phyloP scores from a whole-genome alignment of 1,140 invertebrate genomes.

The Drosophila nebulosa region DNA sequence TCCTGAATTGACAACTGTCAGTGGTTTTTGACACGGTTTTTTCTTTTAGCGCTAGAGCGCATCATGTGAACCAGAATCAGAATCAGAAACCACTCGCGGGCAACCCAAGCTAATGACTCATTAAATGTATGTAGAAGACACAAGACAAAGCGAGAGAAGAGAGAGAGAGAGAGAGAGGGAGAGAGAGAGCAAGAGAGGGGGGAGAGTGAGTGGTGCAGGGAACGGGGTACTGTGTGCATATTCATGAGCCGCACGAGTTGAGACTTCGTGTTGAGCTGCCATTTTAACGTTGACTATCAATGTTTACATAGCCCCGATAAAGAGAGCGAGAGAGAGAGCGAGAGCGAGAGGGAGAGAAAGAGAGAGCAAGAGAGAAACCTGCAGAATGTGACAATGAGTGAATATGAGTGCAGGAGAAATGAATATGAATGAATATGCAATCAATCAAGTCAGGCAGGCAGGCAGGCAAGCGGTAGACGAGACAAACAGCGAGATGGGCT shows the following conservation, averaged over 20 bases:
- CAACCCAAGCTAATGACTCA: constrained; percentile 63
- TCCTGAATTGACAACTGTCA: constrained; percentile 63
- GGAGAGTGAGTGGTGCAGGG: too few species aligned
- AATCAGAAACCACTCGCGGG: constrained; percentile 28
- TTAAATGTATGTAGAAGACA: constrained; percentile 44
- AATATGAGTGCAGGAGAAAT: constrained; percentile 34
- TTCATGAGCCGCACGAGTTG: constrained; percentile 60
- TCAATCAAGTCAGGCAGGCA: constrained; percentile 59
- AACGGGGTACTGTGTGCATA: constrained; percentile 72
- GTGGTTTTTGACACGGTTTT: constrained; percentile 65
- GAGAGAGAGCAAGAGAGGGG: neutral
- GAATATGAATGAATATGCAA: constrained; percentile 60
- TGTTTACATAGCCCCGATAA: constrained; percentile 52
- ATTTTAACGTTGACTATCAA: constrained; percentile 66
- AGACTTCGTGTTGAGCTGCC: constrained; percentile 74
- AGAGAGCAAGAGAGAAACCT: neutral
- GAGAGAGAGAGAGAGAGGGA: neutral
- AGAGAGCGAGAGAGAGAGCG: neutral
- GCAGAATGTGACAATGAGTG: constrained; percentile 35
- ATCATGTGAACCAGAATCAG: constrained; percentile 7
- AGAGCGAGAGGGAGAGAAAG: neutral
- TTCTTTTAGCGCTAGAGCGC: neutral
- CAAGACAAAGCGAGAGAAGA: neutral
- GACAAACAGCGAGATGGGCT: too few species aligned
- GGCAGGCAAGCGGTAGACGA: too few species aligned